phyloP scores from a whole-genome alignment of 2,888 invertebrate species.

The Trisateles emortualis region DNA sequence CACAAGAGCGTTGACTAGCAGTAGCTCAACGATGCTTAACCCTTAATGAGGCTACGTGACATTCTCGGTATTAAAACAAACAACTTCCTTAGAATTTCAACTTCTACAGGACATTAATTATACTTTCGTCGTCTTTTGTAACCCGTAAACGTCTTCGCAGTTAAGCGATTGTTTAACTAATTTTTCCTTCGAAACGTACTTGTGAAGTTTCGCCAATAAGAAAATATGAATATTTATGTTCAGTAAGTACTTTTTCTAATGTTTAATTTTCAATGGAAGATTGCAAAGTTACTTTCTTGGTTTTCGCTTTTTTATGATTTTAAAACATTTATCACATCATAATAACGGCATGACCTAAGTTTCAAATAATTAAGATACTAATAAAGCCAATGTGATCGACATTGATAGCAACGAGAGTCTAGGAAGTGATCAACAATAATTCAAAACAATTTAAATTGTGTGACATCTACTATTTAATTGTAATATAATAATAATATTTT shows the following conservation, averaged over 20 bases:
- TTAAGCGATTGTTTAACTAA: conserved; percentile 24
- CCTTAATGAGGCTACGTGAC: conserved; percentile 66
- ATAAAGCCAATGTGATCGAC: too few species aligned
- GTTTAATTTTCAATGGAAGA: conserved; percentile 11
- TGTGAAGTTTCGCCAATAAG: conserved; percentile 17
- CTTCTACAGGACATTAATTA: conserved; percentile 55
- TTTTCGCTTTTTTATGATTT: too few species aligned
- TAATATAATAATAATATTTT: too few species aligned
- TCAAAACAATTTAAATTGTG: too few species aligned
- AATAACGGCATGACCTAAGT: too few species aligned
- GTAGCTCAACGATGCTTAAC: conserved; percentile 52
- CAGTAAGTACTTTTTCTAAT: conserved; percentile 17
- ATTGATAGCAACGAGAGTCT: too few species aligned
- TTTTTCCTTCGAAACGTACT: conserved; percentile 27
- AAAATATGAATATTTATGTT: conserved; percentile 43
- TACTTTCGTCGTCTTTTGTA: conserved; percentile 48
- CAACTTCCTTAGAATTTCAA: conserved; percentile 47
- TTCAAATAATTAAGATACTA: too few species aligned
- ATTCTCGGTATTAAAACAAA: conserved; percentile 57
- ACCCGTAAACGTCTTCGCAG: conserved; percentile 34
- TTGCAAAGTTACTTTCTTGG: not conserved
- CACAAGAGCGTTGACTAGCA: conserved; percentile 33
- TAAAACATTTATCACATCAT: too few species aligned
- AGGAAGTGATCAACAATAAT: too few species aligned
- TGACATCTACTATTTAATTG: too few species aligned